Percentiles rank a stretch among this genome's conserved stretches.
phyloP scores from a whole-genome alignment of 2,797 vertebrate genomes.

The Leptatherina wallacei region DNA sequence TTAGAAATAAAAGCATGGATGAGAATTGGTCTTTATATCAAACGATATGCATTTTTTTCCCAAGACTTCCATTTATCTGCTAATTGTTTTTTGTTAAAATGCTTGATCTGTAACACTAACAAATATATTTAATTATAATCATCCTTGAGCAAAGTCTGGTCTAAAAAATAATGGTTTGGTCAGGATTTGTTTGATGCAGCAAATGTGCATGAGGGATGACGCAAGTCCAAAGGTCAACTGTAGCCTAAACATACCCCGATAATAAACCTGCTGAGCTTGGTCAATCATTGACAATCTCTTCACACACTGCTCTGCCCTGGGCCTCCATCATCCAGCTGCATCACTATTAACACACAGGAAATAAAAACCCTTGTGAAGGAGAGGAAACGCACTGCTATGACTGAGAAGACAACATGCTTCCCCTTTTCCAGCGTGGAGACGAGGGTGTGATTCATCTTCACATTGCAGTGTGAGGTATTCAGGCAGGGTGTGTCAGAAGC shows the following conservation, averaged over 20 bases:
- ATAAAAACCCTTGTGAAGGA: constrained; percentile 40
- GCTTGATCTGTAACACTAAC: background rate
- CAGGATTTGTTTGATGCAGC: background rate
- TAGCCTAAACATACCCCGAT: constrained; percentile 46
- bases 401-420: background rate
- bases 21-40: background rate
- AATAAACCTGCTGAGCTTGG: constrained; percentile 57
- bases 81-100: background rate
- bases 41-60: accelerated
- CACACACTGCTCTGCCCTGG: background rate
- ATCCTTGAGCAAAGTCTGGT: background rate
- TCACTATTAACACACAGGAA: background rate
- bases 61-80: background rate
- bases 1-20: background rate
- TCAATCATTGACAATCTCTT: constrained; percentile 39
- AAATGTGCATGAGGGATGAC: background rate
- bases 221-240: constrained; percentile 38
- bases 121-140: accelerated
- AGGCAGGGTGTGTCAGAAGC: constrained; percentile 21
- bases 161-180: accelerated
- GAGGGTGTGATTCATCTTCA: constrained; percentile 20
- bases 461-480: background rate
- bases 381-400: background rate
- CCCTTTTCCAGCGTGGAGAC: constrained; percentile 22
- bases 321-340: constrained; percentile 1